These are phyloP conservation scores for Neosalanx taihuensis DNA, from an alignment of 2,797 vertebrate species.

Conservation along the genomic window DNA sequence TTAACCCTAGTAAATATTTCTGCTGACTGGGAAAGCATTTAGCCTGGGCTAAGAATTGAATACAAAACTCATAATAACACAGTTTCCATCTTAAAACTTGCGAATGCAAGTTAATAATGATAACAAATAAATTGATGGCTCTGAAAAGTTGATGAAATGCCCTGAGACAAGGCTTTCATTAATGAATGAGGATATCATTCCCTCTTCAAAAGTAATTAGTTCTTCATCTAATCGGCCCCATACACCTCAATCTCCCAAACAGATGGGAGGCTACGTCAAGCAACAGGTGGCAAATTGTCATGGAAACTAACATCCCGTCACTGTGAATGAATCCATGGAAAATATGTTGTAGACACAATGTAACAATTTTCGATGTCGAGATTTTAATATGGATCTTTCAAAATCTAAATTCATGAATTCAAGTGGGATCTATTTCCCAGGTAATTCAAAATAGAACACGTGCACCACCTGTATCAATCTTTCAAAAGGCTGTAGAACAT, in stretches of 20 bases:
- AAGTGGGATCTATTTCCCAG: conserved; percentile 45
- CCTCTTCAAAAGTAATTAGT: conserved; percentile 66
- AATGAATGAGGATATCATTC: conserved; percentile 59
- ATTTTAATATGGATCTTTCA: conserved; percentile 43
- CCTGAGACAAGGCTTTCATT: conserved; percentile 41
- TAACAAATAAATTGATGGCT: no score
- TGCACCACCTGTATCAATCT: conserved; percentile 49
- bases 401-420: neutral
- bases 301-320: conserved; percentile 58
- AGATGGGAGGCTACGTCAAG: conserved; percentile 65
- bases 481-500: conserved; percentile 32
- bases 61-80: no score
- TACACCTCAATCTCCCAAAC: conserved; percentile 60
- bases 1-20: no score
- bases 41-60: no score
- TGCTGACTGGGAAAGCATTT: no score
- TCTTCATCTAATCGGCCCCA: conserved; percentile 55
- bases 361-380: conserved; percentile 29
- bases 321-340: conserved; percentile 61
- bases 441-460: conserved; percentile 47
- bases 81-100: no score
- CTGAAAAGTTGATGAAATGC: conserved; percentile 34
- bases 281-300: conserved; percentile 73
- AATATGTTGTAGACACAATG: conserved; percentile 43
- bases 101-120: no score